Conservation (phyloP, 2,797 vertebrate species). For the Alectoris magna region DNA sequence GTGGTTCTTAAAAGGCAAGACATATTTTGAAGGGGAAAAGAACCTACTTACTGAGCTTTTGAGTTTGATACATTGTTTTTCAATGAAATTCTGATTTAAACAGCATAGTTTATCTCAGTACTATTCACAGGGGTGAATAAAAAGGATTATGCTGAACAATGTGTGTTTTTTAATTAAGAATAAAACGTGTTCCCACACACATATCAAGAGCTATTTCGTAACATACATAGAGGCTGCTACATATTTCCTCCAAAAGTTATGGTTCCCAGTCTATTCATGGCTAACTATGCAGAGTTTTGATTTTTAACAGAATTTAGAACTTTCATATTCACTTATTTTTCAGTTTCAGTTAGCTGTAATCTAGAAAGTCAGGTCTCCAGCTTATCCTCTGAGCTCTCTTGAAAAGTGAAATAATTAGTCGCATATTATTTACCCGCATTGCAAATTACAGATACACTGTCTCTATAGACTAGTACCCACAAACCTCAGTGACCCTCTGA, state of each 20-base stretch:
- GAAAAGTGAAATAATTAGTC: neutral
- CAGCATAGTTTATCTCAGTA: neutral
- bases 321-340: neutral
- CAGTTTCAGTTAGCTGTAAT: neutral
- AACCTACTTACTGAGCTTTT: neutral
- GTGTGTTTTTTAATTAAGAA: neutral
- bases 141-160: neutral
- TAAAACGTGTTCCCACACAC: neutral
- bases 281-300: neutral
- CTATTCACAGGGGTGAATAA: neutral
- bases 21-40: neutral
- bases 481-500: slow-evolving; percentile 17
- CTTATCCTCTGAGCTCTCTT: neutral
- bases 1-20: neutral
- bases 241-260: neutral
- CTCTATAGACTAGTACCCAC: neutral
- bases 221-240: neutral
- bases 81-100: slow-evolving; percentile 7
- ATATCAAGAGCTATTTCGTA: neutral
- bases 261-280: neutral
- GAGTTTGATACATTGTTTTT: neutral
- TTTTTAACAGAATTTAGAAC: neutral
- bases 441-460: neutral
- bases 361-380: neutral
- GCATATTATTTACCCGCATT: neutral